Evolutionary conservation across 2,113 vertebrate species (phyloP), one percentile per base, ranked within the genome.

Genomic region (Albula glossodonta): DNA sequence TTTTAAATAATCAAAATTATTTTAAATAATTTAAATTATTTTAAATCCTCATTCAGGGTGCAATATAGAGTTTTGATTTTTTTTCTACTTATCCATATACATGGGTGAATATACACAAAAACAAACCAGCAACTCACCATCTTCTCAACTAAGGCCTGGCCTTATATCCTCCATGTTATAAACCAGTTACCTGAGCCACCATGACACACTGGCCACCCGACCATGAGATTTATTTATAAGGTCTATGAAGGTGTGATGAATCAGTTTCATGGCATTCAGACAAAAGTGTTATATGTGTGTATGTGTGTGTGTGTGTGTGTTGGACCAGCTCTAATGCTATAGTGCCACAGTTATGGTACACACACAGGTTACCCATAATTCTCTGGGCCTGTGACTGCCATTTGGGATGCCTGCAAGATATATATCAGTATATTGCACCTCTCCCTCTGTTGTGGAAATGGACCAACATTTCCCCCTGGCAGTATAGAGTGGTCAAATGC

Each of bases 371-470:
- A 56, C 12, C 53, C 7, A 12, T 56, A 12, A 12, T 6, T 6
- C 53, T 12, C 66, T 4, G 66, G 82, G 48, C 31, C 31, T 41
- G 31, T 41, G 31, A 41, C 31, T 41, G 31, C 31, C 31, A 41
- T 41, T 41, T 41, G 31, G 31, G 31, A 41, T 41, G 31, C 31
- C 31, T 41, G 31, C 31, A 41, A 41, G 31, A 41, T 41, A 41
- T 41, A 41, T 41, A 41, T 41, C 25, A 81, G 77, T 56, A 51
- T 60, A 60, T 50, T 53, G 83, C 84, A 86, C 84, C 78, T 70
- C 19, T 82, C n/a, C 51, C 57, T 83, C 82, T 86, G 81, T 70
- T 50, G 80, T 80, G 84, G 56, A 80, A 78, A 80, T 80, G 13
- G 25, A 11, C 41, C 31, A 70, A 57, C 51, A 50, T 77, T 10